Base-by-base conservation (phyloP, 2,797 vertebrate species). In the Macropus fuliginosus region DNA sequence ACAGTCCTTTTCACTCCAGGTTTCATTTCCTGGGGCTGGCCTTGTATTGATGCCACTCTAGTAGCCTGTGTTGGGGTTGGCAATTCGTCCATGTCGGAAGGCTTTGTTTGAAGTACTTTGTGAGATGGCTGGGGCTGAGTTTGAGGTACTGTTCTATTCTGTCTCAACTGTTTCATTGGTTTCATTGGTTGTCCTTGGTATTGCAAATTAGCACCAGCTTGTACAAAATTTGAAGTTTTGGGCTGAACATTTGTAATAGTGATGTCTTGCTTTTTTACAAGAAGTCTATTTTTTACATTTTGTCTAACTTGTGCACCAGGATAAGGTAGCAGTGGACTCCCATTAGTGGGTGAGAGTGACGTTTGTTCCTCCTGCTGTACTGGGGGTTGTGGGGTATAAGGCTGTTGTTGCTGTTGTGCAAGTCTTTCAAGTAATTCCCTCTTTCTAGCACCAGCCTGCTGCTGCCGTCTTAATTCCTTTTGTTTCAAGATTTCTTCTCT, bases 381-480 rank as follows among this genome's bases (percentile, higher is more conserved):
- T 0, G 97, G 94, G 52, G 96, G 98, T 14, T 98, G 98, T 0
- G 97, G 98, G 1, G 95, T 87, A 90, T 97, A 95, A 97, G 98
- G 98, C 59, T 97, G 95, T 96, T 98, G 99, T 62, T 98, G 98
- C 59, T 99, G 99, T 92, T 99, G 98, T 0, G 99, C 99, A 1
- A 99, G 99, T 95, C 99, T 98, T 95, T 99, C 99, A 13, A 99
- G 98, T 91, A 99, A 96, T 98, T 99, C 99, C 95, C 99, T 99
- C 98, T 99, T 99, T 54, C 99, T 98, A 90, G 99, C 99, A 0
- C 99, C 99, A 0, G 99, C 99, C 98, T 99, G 99, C 99, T 99
- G 99, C 97, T 99, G 99, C 94, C 99, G 99, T 31, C 99, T 98
- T 95, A 99, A 96, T 98, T 99, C 99, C 98, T 99, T 99, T 93